Conservation (phyloP, 1,140 invertebrate species). For the Lucilia cuprina region DNA sequence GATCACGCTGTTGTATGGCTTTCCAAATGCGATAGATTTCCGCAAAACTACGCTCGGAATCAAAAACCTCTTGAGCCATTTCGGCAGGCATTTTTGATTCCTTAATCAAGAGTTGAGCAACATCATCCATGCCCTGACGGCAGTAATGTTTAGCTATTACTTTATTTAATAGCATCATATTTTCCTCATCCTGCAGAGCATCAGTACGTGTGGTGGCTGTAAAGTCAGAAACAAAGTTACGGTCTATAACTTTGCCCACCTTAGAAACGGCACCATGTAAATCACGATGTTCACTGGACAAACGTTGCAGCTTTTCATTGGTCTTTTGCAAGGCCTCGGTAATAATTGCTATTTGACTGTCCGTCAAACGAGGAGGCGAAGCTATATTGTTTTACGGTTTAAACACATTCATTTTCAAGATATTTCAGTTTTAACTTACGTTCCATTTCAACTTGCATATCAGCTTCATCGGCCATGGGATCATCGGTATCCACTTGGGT, state of each 20-base stretch:
- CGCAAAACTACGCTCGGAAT: conserved; percentile 79
- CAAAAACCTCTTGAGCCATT: conserved; percentile 64
- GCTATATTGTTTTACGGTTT: conserved; percentile 28
- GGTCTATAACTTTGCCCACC: conserved; percentile 95
- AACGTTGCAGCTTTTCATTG: conserved; percentile 76
- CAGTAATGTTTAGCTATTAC: conserved; percentile 97
- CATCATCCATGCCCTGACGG: conserved; percentile 89
- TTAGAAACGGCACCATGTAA: conserved; percentile 86
- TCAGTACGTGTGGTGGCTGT: conserved; percentile 86
- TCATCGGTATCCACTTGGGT: conserved; percentile 57
- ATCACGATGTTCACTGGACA: conserved; percentile 81
- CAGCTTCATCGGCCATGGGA: conserved; percentile 47
- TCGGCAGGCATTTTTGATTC: conserved; percentile 78
- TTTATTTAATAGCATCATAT: conserved; percentile 85
- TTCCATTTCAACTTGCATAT: conserved; percentile 59
- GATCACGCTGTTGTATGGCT: conserved; percentile 77
- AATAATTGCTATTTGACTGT: conserved; percentile 72
- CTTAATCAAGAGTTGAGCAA: conserved; percentile 81
- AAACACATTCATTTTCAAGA: background rate
- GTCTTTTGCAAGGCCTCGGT: conserved; percentile 75
- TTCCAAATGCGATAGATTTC: conserved; percentile 87
- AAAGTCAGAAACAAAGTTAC: conserved; percentile 93
- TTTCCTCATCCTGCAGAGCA: conserved; percentile 80
- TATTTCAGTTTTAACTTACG: conserved; percentile 37
- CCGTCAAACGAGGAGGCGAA: conserved; percentile 64